These are phyloP conservation scores for Cerastis rubricosa DNA, from an alignment of 2,888 invertebrate species.

Conservation along the genomic window DNA sequence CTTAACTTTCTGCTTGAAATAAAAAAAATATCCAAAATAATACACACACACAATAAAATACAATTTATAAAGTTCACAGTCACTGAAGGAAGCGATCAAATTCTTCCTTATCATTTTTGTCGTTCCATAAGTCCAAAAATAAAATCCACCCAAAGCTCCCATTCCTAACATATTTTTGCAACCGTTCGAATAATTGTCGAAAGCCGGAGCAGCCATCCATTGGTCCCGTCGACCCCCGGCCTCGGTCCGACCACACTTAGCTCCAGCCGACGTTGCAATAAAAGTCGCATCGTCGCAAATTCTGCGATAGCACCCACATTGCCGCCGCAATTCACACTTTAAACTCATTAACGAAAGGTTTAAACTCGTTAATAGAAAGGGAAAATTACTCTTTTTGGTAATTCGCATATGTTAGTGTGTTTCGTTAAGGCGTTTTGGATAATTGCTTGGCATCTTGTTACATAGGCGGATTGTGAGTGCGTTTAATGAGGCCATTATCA, in stretches of 20 bases:
- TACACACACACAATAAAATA: too few relatives aligned
- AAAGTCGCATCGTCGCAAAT: slow-evolving; percentile 57
- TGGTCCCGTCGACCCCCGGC: slow-evolving; percentile 11
- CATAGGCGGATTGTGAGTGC: neutral
- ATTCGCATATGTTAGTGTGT: slow-evolving; percentile 5
- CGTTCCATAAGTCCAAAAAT: slow-evolving; percentile 5
- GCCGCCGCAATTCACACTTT: slow-evolving; percentile 32
- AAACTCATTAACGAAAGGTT: slow-evolving; percentile 43
- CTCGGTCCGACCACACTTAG: slow-evolving; percentile 53
- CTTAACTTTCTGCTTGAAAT: neutral
- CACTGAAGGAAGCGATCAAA: neutral
- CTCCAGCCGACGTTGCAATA: slow-evolving; percentile 59
- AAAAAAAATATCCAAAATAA: too few relatives aligned
- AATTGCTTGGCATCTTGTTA: slow-evolving; percentile 28
- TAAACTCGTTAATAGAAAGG: slow-evolving; percentile 39
- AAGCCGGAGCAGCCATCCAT: slow-evolving; percentile 39
- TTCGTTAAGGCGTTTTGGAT: slow-evolving; percentile 1
- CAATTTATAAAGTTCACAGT: neutral
- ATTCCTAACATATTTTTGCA: slow-evolving; percentile 32
- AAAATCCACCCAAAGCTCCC: slow-evolving; percentile 5
- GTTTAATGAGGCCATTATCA: slow-evolving; percentile 7
- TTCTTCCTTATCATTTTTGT: neutral
- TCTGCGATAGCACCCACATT: slow-evolving; percentile 49
- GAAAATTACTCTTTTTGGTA: slow-evolving; percentile 14
- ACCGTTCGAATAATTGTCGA: slow-evolving; percentile 44